phyloP scores from a whole-genome alignment of 2,797 vertebrate genomes.

The Leptatherina wallacei region DNA sequence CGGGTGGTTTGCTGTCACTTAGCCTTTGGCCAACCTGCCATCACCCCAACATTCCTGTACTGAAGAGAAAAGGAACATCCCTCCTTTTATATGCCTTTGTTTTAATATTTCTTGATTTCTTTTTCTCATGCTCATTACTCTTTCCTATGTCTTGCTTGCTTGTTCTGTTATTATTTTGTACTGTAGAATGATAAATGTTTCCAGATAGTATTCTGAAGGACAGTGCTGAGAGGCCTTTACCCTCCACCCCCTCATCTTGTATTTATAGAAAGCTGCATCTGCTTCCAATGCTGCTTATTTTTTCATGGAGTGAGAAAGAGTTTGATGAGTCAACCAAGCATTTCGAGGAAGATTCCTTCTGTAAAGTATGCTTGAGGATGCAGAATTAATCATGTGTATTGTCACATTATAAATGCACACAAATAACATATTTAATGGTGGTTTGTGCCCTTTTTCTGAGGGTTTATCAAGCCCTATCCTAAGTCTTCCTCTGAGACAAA shows the following conservation, averaged over 20 bases:
- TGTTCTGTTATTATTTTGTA: conserved; percentile 44
- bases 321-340: conserved; percentile 60
- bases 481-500: conserved; percentile 65
- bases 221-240: conserved; percentile 59
- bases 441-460: conserved; percentile 20
- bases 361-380: conserved; percentile 23
- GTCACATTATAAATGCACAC: conserved; percentile 10
- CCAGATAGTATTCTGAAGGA: conserved; percentile 76
- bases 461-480: conserved; percentile 45
- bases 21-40: conserved; percentile 57
- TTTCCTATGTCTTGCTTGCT: conserved; percentile 29
- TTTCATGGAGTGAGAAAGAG: conserved; percentile 27
- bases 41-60: conserved; percentile 55
- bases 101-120: conserved; percentile 17
- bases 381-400: conserved; percentile 28
- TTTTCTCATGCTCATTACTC: conserved; percentile 23
- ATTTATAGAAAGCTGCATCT: conserved; percentile 70
- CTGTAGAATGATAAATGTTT: conserved; percentile 76
- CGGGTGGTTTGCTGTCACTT: conserved; percentile 60
- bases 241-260: conserved; percentile 54
- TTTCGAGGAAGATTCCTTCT: conserved; percentile 35
- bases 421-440: conserved; percentile 6
- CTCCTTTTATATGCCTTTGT: conserved; percentile 7
- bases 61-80: conserved; percentile 5
- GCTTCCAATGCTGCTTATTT: conserved; percentile 68